Evolutionary conservation across 2,113 vertebrate species (phyloP).

Genomic region (Cepphus grylle): DNA sequence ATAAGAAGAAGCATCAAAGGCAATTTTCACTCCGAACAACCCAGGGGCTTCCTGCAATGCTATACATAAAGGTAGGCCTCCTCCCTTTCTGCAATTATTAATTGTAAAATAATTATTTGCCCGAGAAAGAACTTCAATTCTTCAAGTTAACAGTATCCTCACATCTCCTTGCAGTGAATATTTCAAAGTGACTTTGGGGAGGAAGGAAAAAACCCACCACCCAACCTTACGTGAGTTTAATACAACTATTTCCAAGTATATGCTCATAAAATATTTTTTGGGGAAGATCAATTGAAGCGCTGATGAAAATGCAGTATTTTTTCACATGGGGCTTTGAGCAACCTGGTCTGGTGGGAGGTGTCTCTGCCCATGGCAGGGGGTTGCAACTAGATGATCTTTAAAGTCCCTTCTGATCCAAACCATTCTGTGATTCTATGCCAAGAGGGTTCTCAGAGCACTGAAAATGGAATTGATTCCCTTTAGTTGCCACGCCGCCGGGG

Average conservation of each 20-base stretch:
- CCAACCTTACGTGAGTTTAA: background rate
- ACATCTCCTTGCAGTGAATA: conserved; percentile 18
- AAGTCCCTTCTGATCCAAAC: background rate
- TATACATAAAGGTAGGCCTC: background rate
- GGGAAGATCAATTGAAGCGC: background rate
- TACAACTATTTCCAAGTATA: background rate
- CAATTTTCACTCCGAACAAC: background rate
- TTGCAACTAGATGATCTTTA: background rate
- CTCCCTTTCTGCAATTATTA: background rate
- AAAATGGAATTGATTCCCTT: background rate
- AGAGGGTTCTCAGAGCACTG: background rate
- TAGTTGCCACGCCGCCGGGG: background rate
- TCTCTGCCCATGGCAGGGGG: background rate
- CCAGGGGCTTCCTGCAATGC: background rate
- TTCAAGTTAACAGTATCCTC: background rate
- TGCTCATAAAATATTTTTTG: background rate
- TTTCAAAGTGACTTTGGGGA: background rate
- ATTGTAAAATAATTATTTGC: background rate
- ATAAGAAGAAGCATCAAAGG: background rate
- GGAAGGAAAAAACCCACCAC: background rate
- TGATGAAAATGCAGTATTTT: background rate
- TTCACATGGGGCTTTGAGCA: background rate
- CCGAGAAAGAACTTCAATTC: background rate
- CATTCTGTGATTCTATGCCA: background rate
- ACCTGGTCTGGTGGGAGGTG: background rate